These are phyloP conservation scores for Protomyctophum bolini DNA, from an alignment of 2,113 vertebrate species.

Conservation along the genomic window DNA sequence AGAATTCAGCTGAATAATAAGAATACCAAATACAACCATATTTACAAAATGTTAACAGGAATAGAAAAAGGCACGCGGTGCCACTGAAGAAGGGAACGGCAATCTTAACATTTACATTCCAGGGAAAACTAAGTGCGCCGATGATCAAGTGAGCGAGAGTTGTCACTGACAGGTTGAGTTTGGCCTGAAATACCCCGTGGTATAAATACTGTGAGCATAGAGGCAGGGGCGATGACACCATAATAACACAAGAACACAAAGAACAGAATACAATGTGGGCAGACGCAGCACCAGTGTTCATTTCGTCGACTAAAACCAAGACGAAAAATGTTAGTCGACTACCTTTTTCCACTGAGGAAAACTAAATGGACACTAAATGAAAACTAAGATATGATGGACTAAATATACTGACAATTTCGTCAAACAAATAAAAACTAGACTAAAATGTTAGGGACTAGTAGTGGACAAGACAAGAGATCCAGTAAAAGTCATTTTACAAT, in stretches of 20 bases:
- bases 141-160: not conserved
- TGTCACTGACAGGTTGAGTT: not conserved
- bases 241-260: not conserved
- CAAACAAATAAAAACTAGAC: too few species aligned
- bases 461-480: too few species aligned
- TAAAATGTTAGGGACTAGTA: too few species aligned
- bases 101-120: constrained; percentile 1
- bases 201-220: constrained; percentile 8
- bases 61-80: not conserved
- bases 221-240: not conserved
- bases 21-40: not conserved
- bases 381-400: too few species aligned
- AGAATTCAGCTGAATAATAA: not conserved
- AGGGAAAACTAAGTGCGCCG: not conserved
- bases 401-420: too few species aligned
- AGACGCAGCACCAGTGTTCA: too few species aligned
- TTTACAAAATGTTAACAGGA: not conserved
- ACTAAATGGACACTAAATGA: too few species aligned
- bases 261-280: not conserved
- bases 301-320: too few species aligned
- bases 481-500: too few species aligned
- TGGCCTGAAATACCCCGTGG: not conserved
- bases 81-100: not conserved
- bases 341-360: too few species aligned
- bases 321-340: too few species aligned